These are phyloP conservation scores for Cotesia chilonis DNA, from an alignment of 1,140 invertebrate genomes.

Conservation along the genomic window DNA sequence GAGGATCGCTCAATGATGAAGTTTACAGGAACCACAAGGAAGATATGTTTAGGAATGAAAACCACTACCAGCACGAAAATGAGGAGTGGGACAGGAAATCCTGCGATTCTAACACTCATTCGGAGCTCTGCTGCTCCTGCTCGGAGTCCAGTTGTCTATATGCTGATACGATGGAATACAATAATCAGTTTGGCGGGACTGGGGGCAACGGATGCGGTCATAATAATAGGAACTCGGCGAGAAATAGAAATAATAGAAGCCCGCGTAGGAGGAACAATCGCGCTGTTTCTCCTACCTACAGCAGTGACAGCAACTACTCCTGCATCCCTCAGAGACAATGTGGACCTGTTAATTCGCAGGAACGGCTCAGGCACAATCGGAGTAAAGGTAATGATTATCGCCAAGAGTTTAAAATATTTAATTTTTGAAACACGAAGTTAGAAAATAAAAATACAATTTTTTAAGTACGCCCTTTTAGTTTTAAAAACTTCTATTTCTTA, in stretches of 20 bases:
- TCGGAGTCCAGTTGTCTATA: slow-evolving; percentile 65
- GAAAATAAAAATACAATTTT: too few relatives aligned
- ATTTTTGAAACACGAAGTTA: too few relatives aligned
- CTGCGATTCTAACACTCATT: slow-evolving; percentile 63
- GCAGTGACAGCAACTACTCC: slow-evolving; percentile 64
- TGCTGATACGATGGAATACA: slow-evolving; percentile 62
- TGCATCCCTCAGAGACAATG: slow-evolving; percentile 60
- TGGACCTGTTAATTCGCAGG: slow-evolving; percentile 58
- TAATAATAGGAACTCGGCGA: slow-evolving; percentile 49
- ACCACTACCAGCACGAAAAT: slow-evolving; percentile 58
- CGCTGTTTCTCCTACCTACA: slow-evolving; percentile 60
- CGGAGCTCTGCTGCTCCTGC: slow-evolving; percentile 64
- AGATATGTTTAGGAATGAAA: slow-evolving; percentile 56
- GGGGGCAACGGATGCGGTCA: slow-evolving; percentile 49
- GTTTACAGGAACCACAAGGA: slow-evolving; percentile 57
- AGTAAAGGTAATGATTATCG: slow-evolving; percentile 54
- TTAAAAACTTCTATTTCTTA: too few relatives aligned
- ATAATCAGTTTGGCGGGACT: slow-evolving; percentile 53
- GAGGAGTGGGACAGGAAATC: slow-evolving; percentile 65
- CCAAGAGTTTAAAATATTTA: too few relatives aligned
- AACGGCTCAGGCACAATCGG: slow-evolving; percentile 60
- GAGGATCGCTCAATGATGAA: slow-evolving; percentile 52
- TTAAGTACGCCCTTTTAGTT: too few relatives aligned
- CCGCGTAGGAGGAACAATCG: slow-evolving; percentile 57
- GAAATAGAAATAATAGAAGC: slow-evolving; percentile 55